phyloP scores from a whole-genome alignment of 2,113 vertebrate species.

The Pseudorasbora parva region DNA sequence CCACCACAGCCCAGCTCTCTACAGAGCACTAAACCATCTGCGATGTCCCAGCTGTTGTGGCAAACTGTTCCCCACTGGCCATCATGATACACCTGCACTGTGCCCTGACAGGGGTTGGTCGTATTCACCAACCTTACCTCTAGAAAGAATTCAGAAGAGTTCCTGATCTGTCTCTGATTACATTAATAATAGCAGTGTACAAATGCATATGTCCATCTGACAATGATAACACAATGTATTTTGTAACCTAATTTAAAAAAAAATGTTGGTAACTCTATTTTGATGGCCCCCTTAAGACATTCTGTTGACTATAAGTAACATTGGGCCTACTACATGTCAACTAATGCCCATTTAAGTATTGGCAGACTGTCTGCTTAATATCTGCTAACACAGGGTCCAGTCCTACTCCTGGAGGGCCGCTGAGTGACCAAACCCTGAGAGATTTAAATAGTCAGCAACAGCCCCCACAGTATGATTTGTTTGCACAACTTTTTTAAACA shows the following conservation, averaged over 20 bases:
- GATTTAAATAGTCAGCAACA: too few relatives aligned
- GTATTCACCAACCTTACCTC: slow-evolving; percentile 14
- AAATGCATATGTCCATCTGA: not conserved
- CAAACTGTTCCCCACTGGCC: slow-evolving; percentile 27
- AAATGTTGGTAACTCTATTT: too few relatives aligned
- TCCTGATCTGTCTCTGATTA: not conserved
- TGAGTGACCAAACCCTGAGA: too few relatives aligned
- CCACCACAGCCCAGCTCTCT: slow-evolving; percentile 31
- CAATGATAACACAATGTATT: not conserved
- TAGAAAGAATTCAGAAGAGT: slow-evolving; percentile 2
- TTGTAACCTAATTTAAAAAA: not conserved
- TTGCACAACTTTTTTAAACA: too few relatives aligned
- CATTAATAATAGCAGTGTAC: not conserved
- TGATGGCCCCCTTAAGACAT: too few relatives aligned
- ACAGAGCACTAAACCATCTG: slow-evolving; percentile 23
- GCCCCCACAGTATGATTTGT: too few relatives aligned
- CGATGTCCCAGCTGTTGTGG: slow-evolving; percentile 12
- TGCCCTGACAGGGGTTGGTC: slow-evolving; percentile 6
- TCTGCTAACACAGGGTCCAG: too few relatives aligned
- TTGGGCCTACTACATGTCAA: too few relatives aligned
- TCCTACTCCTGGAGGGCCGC: too few relatives aligned
- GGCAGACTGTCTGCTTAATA: too few relatives aligned
- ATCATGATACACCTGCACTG: slow-evolving; percentile 15
- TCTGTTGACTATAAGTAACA: too few relatives aligned
- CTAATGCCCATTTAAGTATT: too few relatives aligned